Base-by-base conservation (phyloP, 2,113 vertebrate species). In the Pteropus alecto region DNA sequence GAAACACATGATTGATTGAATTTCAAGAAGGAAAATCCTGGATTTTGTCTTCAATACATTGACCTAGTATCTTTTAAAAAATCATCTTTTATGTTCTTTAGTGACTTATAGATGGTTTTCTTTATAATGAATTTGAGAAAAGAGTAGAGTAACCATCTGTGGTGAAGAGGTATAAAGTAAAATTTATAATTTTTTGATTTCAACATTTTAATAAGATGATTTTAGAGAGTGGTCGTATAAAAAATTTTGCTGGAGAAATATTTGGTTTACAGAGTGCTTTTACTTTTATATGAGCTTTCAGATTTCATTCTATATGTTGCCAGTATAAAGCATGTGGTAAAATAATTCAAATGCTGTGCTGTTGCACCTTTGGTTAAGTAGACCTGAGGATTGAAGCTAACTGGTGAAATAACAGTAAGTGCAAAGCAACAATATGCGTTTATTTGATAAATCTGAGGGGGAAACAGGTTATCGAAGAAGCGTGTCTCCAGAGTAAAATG, bases 391-490 rank as follows among this genome's bases (percentile, higher is more conserved):
- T 54, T 91, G 60, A 76, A 12, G 41, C 60, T 81, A 43, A 85
- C 86, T 60, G 28, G 46, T 67, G 26, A 85, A 51, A 28, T 93
- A 83, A 63, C 6, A 88, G 65, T 81, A 83, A 92, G 33, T 77
- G 16, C 46, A 73, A 73, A 89, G 73, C 87, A 93, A 13, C 46
- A 71, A 14, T n/a, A 77, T 87, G 13, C 46, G 63, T 90, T 65
- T 92, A 65, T 92, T 90, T 81, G 46, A 22, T 84, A 94, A 97
- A 71, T 95, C 60, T 93, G 41, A 92, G 38, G 30, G 73, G 56
- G n/a, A 84, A 93, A 91, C 51, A n/a, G 33, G 38, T 93, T 92
- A 78, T 46, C 82, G 71, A 96, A 73, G 82, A 94, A 92, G 63
- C 7, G 9, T 14, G 11, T 84, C 67, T 96, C 90, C 51, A 95